Evolutionary conservation across 1,140 invertebrate genomes (phyloP).

Genomic region (Muscidifurax raptorellus): DNA sequence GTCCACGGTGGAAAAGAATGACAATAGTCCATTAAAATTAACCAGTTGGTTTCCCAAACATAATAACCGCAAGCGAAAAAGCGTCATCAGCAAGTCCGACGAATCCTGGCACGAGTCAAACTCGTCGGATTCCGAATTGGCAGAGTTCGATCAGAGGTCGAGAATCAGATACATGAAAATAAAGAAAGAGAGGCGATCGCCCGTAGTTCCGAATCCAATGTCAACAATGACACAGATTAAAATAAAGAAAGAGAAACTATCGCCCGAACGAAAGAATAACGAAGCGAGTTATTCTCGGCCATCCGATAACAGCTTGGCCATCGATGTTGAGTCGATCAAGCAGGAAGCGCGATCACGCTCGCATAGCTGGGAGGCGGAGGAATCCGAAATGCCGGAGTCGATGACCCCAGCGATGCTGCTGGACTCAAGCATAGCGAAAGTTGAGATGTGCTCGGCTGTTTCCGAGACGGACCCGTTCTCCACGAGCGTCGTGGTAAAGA

Average conservation of each 20-base stretch:
- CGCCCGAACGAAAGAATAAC: background rate
- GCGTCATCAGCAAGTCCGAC: background rate
- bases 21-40: background rate
- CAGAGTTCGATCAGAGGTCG: background rate
- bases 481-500: background rate
- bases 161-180: background rate
- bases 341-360: background rate
- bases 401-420: background rate
- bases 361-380: background rate
- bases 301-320: background rate
- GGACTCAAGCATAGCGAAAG: slow-evolving; percentile 39
- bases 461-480: background rate
- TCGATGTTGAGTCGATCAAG: background rate
- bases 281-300: background rate
- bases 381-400: slow-evolving; percentile 2
- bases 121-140: background rate
- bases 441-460: slow-evolving; percentile 2
- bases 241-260: background rate
- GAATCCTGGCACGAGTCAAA: slow-evolving; percentile 2
- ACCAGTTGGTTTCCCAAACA: slow-evolving; percentile 19
- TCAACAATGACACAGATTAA: slow-evolving; percentile 1
- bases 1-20: background rate
- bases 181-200: slow-evolving; percentile 8
- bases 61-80: background rate
- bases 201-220: background rate